Base-by-base conservation (phyloP, 2,888 invertebrate species). In the Cantharis rustica region DNA sequence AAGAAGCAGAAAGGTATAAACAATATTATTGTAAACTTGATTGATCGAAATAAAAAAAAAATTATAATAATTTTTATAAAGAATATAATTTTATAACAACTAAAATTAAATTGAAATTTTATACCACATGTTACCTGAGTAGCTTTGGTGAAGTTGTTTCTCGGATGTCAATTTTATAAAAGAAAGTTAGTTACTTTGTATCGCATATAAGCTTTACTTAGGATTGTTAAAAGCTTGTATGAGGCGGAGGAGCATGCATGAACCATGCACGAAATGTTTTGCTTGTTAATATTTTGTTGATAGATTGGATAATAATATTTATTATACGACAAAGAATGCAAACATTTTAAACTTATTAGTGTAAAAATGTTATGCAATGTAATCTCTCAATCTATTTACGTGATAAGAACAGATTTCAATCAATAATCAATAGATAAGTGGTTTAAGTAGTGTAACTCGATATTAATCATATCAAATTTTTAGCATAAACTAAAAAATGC, bases 111-210 rank as follows among this genome's bases (percentile, higher is more conserved):
- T 66, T 20, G 17, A 17, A 20, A 71, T 68, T 16, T 47, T 16
- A 66, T 68, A 26, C 31, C 15, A 64, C 31, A 47, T 72, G 72
- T 31, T 47, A 72, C 68, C 68, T 72, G 66, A 20, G 20, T 72
- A 72, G 27, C 11, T 31, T 66, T 20, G 20, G 17, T 66, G 31
- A 72, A 64, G 66, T 72, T 27, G 63, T 5, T 66, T 61, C 72
- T 72, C 72, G 66, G 47, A 64, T 72, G 27, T 72, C 72, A 23
- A 68, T 72, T 72, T 72, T 64, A 72, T 64, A 72, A 72, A 72
- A 47, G 31, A 31, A 31, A 68, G 66, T 72, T 72, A 66, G 68
- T 72, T 68, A 20, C 47, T 61, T 68, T 72, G 66, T 26, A 72
- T 64, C 72, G 47, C 20, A 16, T 47, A 64, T 72, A 47, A 31